Evolutionary conservation across 2,888 invertebrate species (phyloP).

Genomic region (Charanyca ferruginea): DNA sequence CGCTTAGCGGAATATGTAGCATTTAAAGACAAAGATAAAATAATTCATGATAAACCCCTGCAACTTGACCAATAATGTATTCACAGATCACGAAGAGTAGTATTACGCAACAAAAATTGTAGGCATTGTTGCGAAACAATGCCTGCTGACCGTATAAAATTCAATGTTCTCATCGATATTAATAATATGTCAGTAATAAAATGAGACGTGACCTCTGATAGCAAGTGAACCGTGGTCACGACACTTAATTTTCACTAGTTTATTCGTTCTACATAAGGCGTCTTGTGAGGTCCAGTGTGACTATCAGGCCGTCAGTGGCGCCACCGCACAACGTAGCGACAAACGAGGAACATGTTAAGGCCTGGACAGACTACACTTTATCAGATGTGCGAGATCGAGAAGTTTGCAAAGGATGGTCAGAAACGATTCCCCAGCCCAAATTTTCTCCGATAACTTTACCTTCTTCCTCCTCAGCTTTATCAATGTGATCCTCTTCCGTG

Average conservation of each 20-base stretch:
- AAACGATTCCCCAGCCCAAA: constrained; percentile 1
- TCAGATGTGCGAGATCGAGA: constrained; percentile 26
- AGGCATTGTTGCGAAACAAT: constrained; percentile 79
- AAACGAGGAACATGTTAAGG: constrained; percentile 73
- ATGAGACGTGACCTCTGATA: constrained; percentile 88
- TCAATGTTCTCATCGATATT: constrained; percentile 86
- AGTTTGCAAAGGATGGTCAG: constrained; percentile 11
- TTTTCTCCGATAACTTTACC: background rate
- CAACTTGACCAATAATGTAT: constrained; percentile 54
- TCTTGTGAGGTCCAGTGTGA: constrained; percentile 84
- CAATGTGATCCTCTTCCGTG: background rate
- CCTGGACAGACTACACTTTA: constrained; percentile 58
- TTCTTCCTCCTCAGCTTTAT: background rate
- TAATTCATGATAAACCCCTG: constrained; percentile 53
- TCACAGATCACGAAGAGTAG: constrained; percentile 52
- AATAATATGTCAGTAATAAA: constrained; percentile 89
- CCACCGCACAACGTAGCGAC: constrained; percentile 73
- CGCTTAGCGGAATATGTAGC: constrained; percentile 10
- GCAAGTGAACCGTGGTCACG: constrained; percentile 81
- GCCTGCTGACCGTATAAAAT: constrained; percentile 79
- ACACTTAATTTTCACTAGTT: constrained; percentile 90
- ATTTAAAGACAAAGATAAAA: constrained; percentile 57
- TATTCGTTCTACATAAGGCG: constrained; percentile 84
- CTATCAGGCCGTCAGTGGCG: constrained; percentile 78
- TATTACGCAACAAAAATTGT: constrained; percentile 55